phyloP scores from a whole-genome alignment of 2,797 vertebrate species.

The Vipera ursinii region DNA sequence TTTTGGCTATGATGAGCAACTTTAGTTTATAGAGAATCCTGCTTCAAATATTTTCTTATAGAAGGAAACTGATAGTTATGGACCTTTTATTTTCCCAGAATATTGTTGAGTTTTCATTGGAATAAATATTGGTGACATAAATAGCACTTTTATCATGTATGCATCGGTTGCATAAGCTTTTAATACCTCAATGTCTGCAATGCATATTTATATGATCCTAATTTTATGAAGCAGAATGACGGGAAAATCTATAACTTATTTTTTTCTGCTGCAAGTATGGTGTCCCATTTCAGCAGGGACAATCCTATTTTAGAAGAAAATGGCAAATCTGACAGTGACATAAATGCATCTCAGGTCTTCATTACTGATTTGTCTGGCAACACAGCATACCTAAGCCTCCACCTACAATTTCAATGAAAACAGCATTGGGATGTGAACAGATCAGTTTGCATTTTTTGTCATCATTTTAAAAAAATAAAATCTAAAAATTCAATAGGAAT shows the following conservation, averaged over 20 bases:
- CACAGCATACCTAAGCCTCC: not conserved
- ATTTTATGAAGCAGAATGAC: not conserved
- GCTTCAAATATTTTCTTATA: not conserved
- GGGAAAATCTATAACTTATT: not conserved
- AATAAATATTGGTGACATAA: not conserved
- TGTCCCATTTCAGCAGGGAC: not conserved
- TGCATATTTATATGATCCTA: not conserved
- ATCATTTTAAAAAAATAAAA: not conserved
- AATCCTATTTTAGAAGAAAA: not conserved
- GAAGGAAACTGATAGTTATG: not conserved
- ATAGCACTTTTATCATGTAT: not conserved
- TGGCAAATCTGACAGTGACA: not conserved
- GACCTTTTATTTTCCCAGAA: not conserved
- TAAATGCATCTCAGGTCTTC: not conserved
- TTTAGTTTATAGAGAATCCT: not conserved
- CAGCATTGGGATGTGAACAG: not conserved
- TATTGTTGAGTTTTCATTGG: not conserved
- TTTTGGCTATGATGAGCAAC: not conserved
- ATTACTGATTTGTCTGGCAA: not conserved
- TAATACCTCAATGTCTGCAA: not conserved
- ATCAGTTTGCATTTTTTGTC: conserved; percentile 14
- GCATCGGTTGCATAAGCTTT: not conserved
- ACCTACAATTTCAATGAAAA: not conserved
- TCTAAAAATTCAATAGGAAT: conserved; percentile 38
- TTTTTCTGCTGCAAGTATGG: not conserved